These are phyloP conservation scores for Cnemophilus loriae DNA, from an alignment of 2,113 vertebrate species.

Conservation along the genomic window DNA sequence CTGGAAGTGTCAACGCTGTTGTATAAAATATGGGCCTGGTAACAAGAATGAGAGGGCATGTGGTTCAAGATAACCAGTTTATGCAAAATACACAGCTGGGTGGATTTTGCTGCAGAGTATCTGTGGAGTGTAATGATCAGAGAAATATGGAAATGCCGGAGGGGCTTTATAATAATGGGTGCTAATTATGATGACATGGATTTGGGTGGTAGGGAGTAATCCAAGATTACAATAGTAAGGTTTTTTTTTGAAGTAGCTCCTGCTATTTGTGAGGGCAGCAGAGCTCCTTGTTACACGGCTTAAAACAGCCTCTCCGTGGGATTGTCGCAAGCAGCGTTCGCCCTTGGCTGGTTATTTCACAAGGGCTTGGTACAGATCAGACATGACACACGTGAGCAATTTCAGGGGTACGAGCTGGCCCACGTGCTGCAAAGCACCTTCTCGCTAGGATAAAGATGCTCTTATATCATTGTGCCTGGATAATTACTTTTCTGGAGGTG, in stretches of 20 bases:
- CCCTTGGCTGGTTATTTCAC: background rate
- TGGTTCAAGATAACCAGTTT: constrained; percentile 41
- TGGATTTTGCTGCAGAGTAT: background rate
- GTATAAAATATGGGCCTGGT: background rate
- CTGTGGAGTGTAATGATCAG: background rate
- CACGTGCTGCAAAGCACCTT: background rate
- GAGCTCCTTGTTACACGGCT: background rate
- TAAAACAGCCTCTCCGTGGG: background rate
- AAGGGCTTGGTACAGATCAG: background rate
- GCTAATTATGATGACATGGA: constrained; percentile 6
- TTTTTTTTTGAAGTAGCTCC: background rate
- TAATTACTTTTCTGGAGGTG: background rate
- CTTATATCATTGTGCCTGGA: background rate
- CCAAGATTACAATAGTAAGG: constrained; percentile 2
- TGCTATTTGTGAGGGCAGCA: background rate
- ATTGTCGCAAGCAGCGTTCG: accelerated
- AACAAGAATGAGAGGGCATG: background rate
- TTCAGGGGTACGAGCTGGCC: background rate
- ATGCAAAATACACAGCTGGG: constrained; percentile 18
- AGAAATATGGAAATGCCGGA: background rate
- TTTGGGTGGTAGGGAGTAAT: constrained; percentile 32
- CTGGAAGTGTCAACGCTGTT: background rate
- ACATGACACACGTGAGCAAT: background rate
- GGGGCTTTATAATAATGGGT: background rate
- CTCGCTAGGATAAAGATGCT: background rate